Conservation (phyloP, 2,113 vertebrate genomes). For the Todiramphus saurophagus region DNA sequence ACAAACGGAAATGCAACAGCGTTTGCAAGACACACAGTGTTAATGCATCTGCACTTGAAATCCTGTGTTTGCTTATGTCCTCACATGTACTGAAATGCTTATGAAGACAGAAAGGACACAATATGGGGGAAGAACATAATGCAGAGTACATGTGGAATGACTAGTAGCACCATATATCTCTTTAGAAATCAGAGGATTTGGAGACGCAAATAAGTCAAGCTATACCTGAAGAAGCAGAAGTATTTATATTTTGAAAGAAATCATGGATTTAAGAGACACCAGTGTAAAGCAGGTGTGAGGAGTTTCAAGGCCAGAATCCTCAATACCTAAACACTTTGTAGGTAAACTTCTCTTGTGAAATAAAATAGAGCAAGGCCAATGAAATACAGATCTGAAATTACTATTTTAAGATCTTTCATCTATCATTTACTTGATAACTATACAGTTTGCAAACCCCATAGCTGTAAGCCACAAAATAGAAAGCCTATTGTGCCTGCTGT, state of each 20-base stretch:
- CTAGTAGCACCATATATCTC: not conserved
- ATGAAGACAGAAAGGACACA: not conserved
- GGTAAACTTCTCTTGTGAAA: not conserved
- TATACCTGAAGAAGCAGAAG: not conserved
- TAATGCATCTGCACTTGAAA: not conserved
- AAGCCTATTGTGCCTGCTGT: constrained; percentile 16
- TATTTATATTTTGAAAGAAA: not conserved
- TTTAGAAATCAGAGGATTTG: not conserved
- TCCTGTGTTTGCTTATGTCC: not conserved
- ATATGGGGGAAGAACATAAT: not conserved
- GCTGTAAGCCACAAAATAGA: constrained; percentile 12
- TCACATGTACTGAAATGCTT: not conserved
- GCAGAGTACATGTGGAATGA: not conserved
- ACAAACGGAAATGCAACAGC: not conserved
- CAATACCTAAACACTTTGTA: not conserved
- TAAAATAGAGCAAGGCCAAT: constrained; percentile 17
- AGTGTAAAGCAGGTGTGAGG: not conserved
- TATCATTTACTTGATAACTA: constrained; percentile 31
- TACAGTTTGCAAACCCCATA: constrained; percentile 4
- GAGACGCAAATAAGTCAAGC: not conserved
- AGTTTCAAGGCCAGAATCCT: not conserved
- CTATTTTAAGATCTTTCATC: constrained; percentile 47
- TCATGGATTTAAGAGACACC: not conserved
- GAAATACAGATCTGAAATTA: constrained; percentile 11
- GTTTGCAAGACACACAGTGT: accelerated